Evolutionary conservation across 2,888 invertebrate genomes (phyloP).

Genomic region (Dioctria rufipes): DNA sequence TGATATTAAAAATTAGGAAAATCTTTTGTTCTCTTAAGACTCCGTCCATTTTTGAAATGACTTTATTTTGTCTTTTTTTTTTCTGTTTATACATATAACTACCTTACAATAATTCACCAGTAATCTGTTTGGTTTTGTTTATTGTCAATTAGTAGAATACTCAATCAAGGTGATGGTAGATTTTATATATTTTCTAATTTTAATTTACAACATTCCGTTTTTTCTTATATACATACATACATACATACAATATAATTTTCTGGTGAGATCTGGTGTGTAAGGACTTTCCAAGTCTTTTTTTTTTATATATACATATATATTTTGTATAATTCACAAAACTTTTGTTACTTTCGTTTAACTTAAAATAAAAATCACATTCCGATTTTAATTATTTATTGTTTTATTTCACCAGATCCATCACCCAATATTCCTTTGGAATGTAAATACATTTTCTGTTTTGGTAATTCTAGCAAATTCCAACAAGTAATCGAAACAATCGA

Average conservation of each 20-base stretch:
- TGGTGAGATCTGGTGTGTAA: conserved; percentile 55
- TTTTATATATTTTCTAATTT: neutral
- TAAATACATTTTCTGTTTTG: conserved; percentile 60
- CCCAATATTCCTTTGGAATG: conserved; percentile 69
- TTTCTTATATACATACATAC: neutral
- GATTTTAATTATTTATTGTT: conserved; percentile 38
- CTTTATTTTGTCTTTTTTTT: neutral
- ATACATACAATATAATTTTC: neutral
- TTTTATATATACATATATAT: conserved; percentile 59
- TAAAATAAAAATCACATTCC: conserved; percentile 45
- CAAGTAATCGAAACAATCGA: conserved; percentile 75
- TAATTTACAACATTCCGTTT: neutral
- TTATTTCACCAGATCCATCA: conserved; percentile 66
- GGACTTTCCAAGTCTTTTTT: conserved; percentile 69
- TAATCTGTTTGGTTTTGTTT: conserved; percentile 3
- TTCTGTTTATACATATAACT: neutral
- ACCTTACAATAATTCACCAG: neutral
- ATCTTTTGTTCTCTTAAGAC: neutral
- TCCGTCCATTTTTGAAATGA: neutral
- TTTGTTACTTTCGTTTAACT: conserved; percentile 62
- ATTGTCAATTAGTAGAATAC: neutral
- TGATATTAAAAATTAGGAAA: conserved; percentile 68
- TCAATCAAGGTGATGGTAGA: conserved; percentile 13
- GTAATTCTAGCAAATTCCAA: conserved; percentile 67
- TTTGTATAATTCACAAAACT: neutral